Evolutionary conservation across 2,113 vertebrate species (phyloP), one percentile per base, ranked within the genome.

Genomic region (Arizona elegans): DNA sequence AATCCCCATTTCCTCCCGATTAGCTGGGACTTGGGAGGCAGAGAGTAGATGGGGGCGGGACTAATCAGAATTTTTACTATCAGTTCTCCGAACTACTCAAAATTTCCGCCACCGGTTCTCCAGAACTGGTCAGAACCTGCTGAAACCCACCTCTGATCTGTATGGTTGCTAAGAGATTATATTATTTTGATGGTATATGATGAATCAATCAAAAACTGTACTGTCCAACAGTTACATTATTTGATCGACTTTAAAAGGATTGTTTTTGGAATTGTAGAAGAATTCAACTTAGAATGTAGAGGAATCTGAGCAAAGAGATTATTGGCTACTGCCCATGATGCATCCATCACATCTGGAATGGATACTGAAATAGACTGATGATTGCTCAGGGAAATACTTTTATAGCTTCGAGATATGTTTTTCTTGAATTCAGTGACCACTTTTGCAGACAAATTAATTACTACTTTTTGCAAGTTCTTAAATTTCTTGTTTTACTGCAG

Each of bases 391-490:
- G 50, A 17, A 43, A 90, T 47, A n/a, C 65, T 96, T 89, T 43
- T 81, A 47, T 86, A 93, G 75, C 91, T 95, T 93, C 87, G 91
- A 94, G 92, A 0, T 59, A 33, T 52, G 62, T 93, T 95, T 94
- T 0, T 38, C 87, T 96, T 96, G 90, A 95, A 96, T 93, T 92
- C 91, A 5, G 24, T 75, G 87, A 54, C 88, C 33, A 90, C 6
- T 94, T 95, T 94, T 92, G 95, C 59, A 92, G 59, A 90, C 12
- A n/a, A 95, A 96, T 95, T 89, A 91, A 93, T 38, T 70, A 92
- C 24, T n/a, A 87, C 29, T 94, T 87, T 90, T 7, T 93, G 8
- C 91, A 94, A 92, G 47, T 93, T 88, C 19, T 89, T 91, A 2
- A 43, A 91, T 89, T 94, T 94, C 38, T 94, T 93, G 5, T 90